Evolutionary conservation across 2,888 invertebrate species (phyloP).

Genomic region (Phorcus lineatus): DNA sequence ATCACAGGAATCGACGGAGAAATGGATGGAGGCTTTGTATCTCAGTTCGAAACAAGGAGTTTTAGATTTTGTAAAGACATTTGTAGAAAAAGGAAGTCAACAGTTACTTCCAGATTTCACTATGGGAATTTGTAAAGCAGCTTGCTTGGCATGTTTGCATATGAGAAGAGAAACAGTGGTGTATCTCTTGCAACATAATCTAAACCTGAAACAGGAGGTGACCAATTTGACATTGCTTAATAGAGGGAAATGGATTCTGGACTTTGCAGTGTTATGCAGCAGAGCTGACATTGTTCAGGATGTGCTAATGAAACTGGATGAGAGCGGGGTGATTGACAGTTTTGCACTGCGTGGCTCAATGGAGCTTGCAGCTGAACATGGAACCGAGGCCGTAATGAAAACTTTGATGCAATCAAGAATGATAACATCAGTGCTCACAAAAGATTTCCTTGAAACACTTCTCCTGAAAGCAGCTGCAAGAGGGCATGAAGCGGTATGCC

Average conservation of each 20-base stretch:
- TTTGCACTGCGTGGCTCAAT: neutral
- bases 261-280: neutral
- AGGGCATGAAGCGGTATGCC: neutral
- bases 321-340: slow-evolving; percentile 1
- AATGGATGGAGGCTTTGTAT: neutral
- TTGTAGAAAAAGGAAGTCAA: neutral
- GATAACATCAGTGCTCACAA: neutral
- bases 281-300: neutral
- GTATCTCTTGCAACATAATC: neutral
- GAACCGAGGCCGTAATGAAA: neutral
- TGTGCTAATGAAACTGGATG: neutral
- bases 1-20: slow-evolving; percentile 1
- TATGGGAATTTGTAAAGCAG: neutral
- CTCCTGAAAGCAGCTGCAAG: slow-evolving; percentile 1
- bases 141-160: neutral
- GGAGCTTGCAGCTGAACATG: slow-evolving; percentile 4
- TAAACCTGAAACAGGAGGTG: neutral
- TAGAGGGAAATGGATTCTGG: neutral
- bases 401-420: neutral
- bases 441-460: neutral
- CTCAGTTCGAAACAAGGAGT: neutral
- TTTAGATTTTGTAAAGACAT: neutral
- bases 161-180: neutral
- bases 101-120: neutral
- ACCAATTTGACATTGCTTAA: neutral